Conservation (phyloP, 2,797 vertebrate genomes). For the Megalops cyprinoides region DNA sequence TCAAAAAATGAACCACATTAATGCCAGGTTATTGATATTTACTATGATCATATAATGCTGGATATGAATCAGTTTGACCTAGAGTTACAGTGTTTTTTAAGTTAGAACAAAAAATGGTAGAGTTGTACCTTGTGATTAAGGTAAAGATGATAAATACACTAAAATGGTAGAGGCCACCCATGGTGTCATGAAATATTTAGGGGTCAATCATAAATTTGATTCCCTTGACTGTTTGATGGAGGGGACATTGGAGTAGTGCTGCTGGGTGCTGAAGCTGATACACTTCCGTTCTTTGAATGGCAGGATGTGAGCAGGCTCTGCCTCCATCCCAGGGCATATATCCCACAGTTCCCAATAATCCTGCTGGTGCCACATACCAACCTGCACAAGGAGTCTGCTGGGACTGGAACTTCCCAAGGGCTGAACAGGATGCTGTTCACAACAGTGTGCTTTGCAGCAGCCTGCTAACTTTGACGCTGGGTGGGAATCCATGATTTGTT, state of each 20-base stretch:
- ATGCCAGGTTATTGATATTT: too few species aligned
- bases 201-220: conserved; percentile 45
- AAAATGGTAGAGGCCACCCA: not conserved
- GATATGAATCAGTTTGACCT: too few species aligned
- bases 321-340: conserved; percentile 56
- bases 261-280: conserved; percentile 34
- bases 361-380: conserved; percentile 33
- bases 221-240: conserved; percentile 33
- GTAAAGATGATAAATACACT: not conserved
- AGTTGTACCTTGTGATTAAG: not conserved
- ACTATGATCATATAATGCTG: too few species aligned
- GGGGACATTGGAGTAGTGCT: not conserved
- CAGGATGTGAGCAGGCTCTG: conserved; percentile 73
- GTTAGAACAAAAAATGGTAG: not conserved
- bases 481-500: conserved; percentile 51
- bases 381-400: conserved; percentile 38
- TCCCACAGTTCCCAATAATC: conserved; percentile 62
- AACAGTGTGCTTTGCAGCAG: conserved; percentile 45
- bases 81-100: too few species aligned
- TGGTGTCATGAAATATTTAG: conserved; percentile 35
- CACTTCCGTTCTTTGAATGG: conserved; percentile 69
- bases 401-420: conserved; percentile 35
- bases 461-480: conserved; percentile 49
- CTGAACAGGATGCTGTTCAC: conserved; percentile 37
- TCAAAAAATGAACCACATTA: too few species aligned